Conservation (phyloP, 2,113 vertebrate genomes). For the Lethenteron reissneri region DNA sequence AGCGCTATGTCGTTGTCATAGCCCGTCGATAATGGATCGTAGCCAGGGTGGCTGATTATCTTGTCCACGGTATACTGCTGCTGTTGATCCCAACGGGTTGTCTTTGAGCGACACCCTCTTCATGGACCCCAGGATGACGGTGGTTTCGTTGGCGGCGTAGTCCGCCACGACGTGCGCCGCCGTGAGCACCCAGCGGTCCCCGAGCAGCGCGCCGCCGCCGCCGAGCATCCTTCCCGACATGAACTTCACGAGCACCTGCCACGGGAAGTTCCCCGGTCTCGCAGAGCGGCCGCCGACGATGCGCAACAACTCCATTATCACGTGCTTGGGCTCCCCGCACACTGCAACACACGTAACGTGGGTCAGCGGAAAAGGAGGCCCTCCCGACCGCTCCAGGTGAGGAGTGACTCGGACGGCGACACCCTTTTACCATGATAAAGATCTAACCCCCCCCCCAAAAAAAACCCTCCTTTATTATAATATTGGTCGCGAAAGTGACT, state of each 20-base stretch:
- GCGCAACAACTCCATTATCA: constrained; percentile 11
- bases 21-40: background rate
- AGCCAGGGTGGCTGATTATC: constrained; percentile 44
- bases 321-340: no score
- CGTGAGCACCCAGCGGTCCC: constrained; percentile 58
- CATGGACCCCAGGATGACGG: constrained; percentile 23
- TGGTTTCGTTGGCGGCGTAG: constrained; percentile 9
- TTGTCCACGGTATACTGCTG: constrained; percentile 14
- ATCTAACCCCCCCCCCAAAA: no score
- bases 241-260: constrained; percentile 32
- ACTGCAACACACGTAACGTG: no score
- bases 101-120: background rate
- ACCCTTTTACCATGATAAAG: no score
- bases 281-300: constrained; percentile 35
- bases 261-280: constrained; percentile 38
- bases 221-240: constrained; percentile 12
- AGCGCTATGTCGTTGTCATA: constrained; percentile 62
- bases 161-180: constrained; percentile 45
- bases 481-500: no score
- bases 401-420: no score
- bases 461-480: no score
- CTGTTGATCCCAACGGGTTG: constrained; percentile 16
- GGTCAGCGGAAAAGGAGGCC: no score
- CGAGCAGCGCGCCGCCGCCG: constrained; percentile 48
- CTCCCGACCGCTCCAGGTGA: no score